Conservation (phyloP, 2,888 invertebrate species). For the Eulithis prunata region DNA sequence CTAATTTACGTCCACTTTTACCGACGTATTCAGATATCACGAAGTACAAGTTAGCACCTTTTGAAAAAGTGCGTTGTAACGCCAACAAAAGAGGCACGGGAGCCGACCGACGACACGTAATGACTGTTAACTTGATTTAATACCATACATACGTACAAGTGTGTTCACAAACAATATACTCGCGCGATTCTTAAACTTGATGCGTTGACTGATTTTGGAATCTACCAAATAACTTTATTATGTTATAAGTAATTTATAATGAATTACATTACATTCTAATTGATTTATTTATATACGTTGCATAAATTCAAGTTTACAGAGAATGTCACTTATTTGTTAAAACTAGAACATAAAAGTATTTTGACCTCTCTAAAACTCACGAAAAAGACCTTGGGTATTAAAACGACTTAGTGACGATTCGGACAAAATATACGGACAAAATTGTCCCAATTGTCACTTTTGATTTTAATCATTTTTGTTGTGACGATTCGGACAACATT, state of each 20-base stretch:
- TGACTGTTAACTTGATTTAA: slow-evolving; percentile 38
- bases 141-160: slow-evolving; percentile 16
- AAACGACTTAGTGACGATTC: too few relatives aligned
- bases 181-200: not conserved
- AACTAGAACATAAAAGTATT: too few relatives aligned
- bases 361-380: not conserved
- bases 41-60: slow-evolving; percentile 75
- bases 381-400: not conserved
- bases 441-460: too few relatives aligned
- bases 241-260: too few relatives aligned
- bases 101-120: slow-evolving; percentile 27
- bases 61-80: slow-evolving; percentile 55
- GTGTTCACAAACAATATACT: not conserved
- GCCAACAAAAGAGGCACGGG: slow-evolving; percentile 33
- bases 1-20: slow-evolving; percentile 69
- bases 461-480: too few relatives aligned
- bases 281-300: too few relatives aligned
- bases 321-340: not conserved
- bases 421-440: too few relatives aligned
- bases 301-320: not conserved
- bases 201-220: not conserved
- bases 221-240: not conserved
- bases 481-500: too few relatives aligned
- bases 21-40: slow-evolving; percentile 70
- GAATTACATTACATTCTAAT: too few relatives aligned